Base-by-base conservation (phyloP, 2,888 invertebrate species). In the Danaus chrysippus region DNA sequence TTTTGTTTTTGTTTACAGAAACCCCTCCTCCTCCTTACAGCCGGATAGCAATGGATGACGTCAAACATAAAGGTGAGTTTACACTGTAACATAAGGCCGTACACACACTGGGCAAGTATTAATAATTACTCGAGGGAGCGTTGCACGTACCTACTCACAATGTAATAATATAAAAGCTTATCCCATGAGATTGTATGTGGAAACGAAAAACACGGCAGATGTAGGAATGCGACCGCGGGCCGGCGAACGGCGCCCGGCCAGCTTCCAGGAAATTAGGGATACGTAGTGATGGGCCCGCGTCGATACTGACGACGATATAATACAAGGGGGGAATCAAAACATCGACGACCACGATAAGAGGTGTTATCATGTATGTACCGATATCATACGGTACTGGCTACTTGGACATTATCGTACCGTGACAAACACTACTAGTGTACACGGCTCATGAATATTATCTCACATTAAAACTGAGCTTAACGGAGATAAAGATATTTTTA, bases 11-110 rank as follows among this genome's bases (percentile, higher is more conserved):
- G 62, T 70, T 70, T 94, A 61, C 93, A 96, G 96, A 96, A 91
- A 93, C 94, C 78, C 95, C 96, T 78, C 96, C 96, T 77, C 96
- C 96, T 75, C 96, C 96, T 71, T 96, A 96, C 91, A 94, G 93
- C 86, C 93, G 93, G 81, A 94, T 94, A 87, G 93, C 93, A 76
- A 93, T 93, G 93, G 93, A 94, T 81, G 93, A 93, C 87, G 92
- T 95, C 84, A 94, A 94, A 93, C 93, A 94, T 84, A 95, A 95
- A 94, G 95, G 96, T 95, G 86, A 93, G 93, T 87, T 70, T 71
- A 64, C 13, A 54, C 15, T 46, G 13, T 49, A 1, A 49, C 23
- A 34, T 34, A 34, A 6, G 23, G 23, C 8, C 23, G 8, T 34
- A 34, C 23, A 34, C 23, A 34, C 23, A 8, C 6, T 34, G 23